Evolutionary conservation across 2,113 vertebrate genomes (phyloP).

Genomic region (Glaucidium brasilianum): DNA sequence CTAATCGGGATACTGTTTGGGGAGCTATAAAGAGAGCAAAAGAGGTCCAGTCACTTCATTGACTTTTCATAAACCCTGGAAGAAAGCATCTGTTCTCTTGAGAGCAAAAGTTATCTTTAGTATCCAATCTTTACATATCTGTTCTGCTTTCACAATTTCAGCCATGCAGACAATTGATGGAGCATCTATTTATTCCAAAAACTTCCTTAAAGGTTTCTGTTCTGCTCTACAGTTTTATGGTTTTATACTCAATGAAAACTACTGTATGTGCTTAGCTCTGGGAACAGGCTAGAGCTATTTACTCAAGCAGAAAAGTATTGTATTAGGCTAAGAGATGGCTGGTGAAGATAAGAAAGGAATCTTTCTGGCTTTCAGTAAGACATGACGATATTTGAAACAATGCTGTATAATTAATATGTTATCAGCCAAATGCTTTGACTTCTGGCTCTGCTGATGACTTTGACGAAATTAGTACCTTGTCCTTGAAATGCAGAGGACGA

Average conservation of each 20-base stretch:
- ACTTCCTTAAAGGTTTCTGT: neutral
- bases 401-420: neutral
- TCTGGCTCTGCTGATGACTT: neutral
- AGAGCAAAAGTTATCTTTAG: neutral
- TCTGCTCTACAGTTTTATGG: neutral
- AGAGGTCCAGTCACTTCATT: neutral
- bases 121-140: neutral
- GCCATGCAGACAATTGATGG: neutral
- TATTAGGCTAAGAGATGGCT: neutral
- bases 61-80: neutral
- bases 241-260: neutral
- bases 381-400: neutral
- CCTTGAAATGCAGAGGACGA: neutral
- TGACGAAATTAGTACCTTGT: neutral
- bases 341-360: neutral
- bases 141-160: neutral
- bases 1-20: neutral
- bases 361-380: neutral
- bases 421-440: neutral
- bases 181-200: neutral
- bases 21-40: neutral
- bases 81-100: neutral
- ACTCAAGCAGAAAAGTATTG: neutral
- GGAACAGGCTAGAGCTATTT: neutral
- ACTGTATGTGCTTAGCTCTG: neutral